Evolutionary conservation across 2,797 vertebrate species (phyloP), one percentile per base, ranked within the genome.

Genomic region (Silurus lanzhouensis): DNA sequence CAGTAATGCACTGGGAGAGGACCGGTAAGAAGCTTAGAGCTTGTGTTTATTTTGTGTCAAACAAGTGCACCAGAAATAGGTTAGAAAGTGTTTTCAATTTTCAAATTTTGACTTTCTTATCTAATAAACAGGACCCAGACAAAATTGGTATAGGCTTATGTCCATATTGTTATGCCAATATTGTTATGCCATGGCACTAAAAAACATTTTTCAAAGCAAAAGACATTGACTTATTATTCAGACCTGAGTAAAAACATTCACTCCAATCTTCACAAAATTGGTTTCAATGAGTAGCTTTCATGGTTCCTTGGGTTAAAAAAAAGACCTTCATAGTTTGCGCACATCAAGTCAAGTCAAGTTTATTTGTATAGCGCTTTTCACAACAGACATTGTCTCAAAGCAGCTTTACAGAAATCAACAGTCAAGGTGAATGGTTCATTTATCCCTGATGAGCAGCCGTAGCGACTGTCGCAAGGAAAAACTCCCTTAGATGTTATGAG

Each of bases 41-140:
- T 78, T 60, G 55, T 77, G 48, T 71, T 22, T 58, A 27, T 80
- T 84, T 80, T 71, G 66, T 71, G 38, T 61, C 55, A 80, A 78
- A 68, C 74, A 78, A 31, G 67, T 74, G 61, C 67, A 63, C 84
- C 25, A 64, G 57, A 55, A 61, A 60, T 78, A 52, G 74, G 52
- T 57, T 57, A 77, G 25, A 27, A 31, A 38, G 48, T 48, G 70
- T 22, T n/a, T 46, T 52, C 46, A 46, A 38, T 38, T 19, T 68
- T 68, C 7, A 17, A 3, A 17, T 71, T 20, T 46, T 10, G 38
- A 22, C 38, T 22, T 46, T 71, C 19, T 71, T 67, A 31, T 19
- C 38, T 71, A 8, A 71, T 1, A 12, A 72, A n/a, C 20, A n/a
- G 8, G 22, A 48, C 12, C 20, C 12, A 22, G 44, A 72, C 3